Evolutionary conservation across 2,797 vertebrate genomes (phyloP), one percentile per base, ranked within the genome.

Genomic region (Lepidocolaptes lacrymiger): DNA sequence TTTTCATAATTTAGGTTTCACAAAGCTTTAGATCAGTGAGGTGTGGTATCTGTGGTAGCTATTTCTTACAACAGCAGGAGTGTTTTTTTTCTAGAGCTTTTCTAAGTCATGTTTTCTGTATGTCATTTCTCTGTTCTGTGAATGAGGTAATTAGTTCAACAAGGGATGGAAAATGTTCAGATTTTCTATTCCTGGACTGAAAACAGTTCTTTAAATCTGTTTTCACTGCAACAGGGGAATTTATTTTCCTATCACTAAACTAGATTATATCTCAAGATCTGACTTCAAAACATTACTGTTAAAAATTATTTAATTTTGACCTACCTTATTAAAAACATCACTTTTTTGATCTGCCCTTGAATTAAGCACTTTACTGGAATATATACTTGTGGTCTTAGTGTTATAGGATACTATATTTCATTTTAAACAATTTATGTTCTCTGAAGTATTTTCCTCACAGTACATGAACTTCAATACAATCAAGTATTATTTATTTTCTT

Each of bases 21-120:
- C 5, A 59, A 87, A 84, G 3, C 7, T 76, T 73, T 73, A 55
- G 14, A 48, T 55, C 54, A 68, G 27, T 44, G 16, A 61, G 15
- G 7, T 0, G 0, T 34, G 6, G 3, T 12, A 21, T 66, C 21
- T 66, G 10, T 44, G 51, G 37, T 17, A 74, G 37, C 14, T 62
- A 18, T 71, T 88, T 66, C 20, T 71, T 67, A 37, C 5, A 5
- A 71, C 6, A 58, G 11, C 12, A 32, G 7, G 34, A 62, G 14
- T 23, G 5, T 0, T 4, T 39, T 69, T 71, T 43, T 73, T 49
- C 44, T 61, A 89, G 32, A 64, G 4, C 0, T 91, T 87, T 89
- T 89, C 46, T 61, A 68, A 20, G 44, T 46, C 8, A 7, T 51
- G 12, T 43, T 73, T 91, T 61, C 26, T 64, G 3, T 51, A n/a